These are phyloP conservation scores for Hemibagrus guttatus DNA, from an alignment of 2,797 vertebrate genomes.

Conservation along the genomic window DNA sequence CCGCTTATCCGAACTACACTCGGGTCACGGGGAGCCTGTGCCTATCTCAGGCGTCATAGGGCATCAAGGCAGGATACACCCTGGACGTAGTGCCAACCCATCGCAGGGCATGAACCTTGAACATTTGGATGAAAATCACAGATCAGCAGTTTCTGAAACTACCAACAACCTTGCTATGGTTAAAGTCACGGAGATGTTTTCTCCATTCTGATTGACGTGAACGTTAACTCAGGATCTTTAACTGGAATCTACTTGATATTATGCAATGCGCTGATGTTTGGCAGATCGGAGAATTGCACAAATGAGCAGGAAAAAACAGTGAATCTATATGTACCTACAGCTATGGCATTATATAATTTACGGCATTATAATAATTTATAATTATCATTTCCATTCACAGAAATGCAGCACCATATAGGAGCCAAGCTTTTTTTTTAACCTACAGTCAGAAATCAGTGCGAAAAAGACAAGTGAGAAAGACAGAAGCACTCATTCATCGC, in stretches of 20 bases:
- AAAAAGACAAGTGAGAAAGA: constrained; percentile 33
- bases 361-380: no score
- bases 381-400: no score
- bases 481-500: constrained; percentile 31
- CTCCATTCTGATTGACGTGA: not conserved
- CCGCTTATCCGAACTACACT: no score
- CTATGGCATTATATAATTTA: no score
- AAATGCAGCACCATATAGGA: no score
- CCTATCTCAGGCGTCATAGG: no score
- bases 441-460: not conserved
- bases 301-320: not conserved
- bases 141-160: no score
- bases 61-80: no score
- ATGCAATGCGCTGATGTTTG: not conserved
- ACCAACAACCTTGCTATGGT: not conserved
- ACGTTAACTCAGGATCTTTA: not conserved
- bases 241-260: no score
- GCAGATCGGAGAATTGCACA: not conserved
- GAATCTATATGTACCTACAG: not conserved
- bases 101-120: not conserved
- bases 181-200: not conserved
- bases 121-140: no score
- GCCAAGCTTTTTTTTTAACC: not conserved
- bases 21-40: no score
- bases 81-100: no score